These are phyloP conservation scores for Drosophila putrida DNA, from an alignment of 2,888 invertebrate genomes.

Conservation along the genomic window DNA sequence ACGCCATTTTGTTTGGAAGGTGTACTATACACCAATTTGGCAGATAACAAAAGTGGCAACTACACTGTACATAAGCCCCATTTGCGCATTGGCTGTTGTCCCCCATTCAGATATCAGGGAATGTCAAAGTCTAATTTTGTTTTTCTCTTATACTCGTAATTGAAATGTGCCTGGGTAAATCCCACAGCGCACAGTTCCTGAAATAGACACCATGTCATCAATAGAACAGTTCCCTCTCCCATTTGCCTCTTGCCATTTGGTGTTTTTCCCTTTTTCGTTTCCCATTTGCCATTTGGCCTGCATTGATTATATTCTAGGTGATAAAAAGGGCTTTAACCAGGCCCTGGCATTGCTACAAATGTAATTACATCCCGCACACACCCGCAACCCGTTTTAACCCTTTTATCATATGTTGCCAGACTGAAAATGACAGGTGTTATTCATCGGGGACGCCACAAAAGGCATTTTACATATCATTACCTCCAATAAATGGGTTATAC, in stretches of 20 bases:
- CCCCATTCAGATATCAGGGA: constrained; percentile 53
- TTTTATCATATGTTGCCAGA: constrained; percentile 46
- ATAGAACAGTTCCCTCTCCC: constrained; percentile 31
- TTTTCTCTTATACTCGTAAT: constrained; percentile 57
- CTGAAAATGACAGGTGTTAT: constrained; percentile 45
- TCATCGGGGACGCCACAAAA: constrained; percentile 16
- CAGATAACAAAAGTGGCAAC: constrained; percentile 25
- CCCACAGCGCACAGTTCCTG: constrained; percentile 47
- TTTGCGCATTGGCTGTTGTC: constrained; percentile 45
- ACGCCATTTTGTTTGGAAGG: constrained; percentile 70
- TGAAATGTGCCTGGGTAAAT: constrained; percentile 67
- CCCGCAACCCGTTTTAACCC: constrained; percentile 36
- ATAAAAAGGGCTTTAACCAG: constrained; percentile 50
- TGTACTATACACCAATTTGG: not conserved
- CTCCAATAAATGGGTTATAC: constrained; percentile 17
- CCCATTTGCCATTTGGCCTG: constrained; percentile 29
- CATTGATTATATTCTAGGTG: constrained; percentile 53
- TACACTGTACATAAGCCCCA: constrained; percentile 43
- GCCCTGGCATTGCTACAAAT: constrained; percentile 29
- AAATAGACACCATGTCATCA: constrained; percentile 73
- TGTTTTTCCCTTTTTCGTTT: constrained; percentile 2
- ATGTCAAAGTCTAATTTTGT: constrained; percentile 74
- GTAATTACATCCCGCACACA: constrained; percentile 45
- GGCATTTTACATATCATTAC: constrained; percentile 46
- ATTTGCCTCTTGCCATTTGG: constrained; percentile 30